A percentile compares a stretch with the other conserved stretches of the same genome.
phyloP scores from a whole-genome alignment of 2,113 vertebrate species.

The Ceuthmochares aereus region DNA sequence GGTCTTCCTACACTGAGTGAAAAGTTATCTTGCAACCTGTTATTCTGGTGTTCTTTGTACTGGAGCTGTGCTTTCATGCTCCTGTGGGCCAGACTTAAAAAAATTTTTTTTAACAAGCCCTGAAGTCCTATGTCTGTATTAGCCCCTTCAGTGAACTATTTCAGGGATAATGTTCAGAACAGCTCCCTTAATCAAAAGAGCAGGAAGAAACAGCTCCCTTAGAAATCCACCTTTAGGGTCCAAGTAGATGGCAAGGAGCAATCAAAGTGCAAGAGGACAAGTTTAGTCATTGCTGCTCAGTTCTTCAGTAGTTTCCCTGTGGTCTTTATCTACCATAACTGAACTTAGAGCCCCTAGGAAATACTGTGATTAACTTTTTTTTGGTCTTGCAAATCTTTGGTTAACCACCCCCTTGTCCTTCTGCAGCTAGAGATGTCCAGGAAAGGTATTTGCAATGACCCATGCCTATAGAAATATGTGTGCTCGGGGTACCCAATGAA shows the following conservation, averaged over 20 bases:
- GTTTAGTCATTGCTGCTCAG: not conserved
- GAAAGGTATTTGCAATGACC: not conserved
- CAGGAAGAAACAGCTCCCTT: not conserved
- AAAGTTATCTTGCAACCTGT: not conserved
- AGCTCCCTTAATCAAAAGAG: not conserved
- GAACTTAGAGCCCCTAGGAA: not conserved
- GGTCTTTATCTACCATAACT: not conserved
- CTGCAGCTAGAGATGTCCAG: not conserved
- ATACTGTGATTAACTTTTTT: not conserved
- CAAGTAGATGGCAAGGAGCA: not conserved
- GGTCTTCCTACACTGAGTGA: not conserved
- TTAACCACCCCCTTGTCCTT: not conserved
- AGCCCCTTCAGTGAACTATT: not conserved
- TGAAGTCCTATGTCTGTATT: not conserved
- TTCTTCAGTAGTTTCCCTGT: not conserved
- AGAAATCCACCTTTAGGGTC: not conserved
- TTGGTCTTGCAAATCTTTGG: rapidly evolving
- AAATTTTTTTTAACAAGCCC: not conserved
- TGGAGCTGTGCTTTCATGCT: not conserved
- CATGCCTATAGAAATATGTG: not conserved
- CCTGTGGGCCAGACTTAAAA: not conserved
- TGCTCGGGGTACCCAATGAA: rapidly evolving
- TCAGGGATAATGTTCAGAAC: not conserved
- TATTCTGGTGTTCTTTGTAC: not conserved
- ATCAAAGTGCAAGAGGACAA: not conserved